Base-by-base conservation (phyloP, 2,888 invertebrate genomes). In the Luperina nickerlii region DNA sequence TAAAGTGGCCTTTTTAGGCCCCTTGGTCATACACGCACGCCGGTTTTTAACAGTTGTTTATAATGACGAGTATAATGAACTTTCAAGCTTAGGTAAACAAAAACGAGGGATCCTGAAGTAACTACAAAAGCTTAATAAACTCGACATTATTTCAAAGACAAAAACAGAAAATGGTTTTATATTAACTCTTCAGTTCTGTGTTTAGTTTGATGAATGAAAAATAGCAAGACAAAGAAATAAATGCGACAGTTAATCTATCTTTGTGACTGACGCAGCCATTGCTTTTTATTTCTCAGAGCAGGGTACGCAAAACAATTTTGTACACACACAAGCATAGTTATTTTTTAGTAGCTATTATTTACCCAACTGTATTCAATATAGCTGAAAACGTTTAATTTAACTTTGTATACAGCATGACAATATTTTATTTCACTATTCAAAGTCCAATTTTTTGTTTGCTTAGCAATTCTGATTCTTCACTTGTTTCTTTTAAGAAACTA, bases 221-320 rank as follows among this genome's bases (percentile, higher is more conserved):
- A 83, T 57, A 72, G 7, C 69, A 63, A 18, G 13, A 45, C 71
- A 78, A 84, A 78, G 74, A 74, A 82, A 86, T 69, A 86, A 82
- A 83, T 57, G 67, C 54, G 71, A 86, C 84, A 78, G 78, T 83
- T 86, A 83, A 84, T 84, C 78, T 84, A 78, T 86, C 83, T 86
- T 72, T 74, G 74, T 78, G 84, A 83, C 83, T 69, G 84, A 86
- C 66, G 78, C 13, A 32, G 27, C 60, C 74, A 74, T 72, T 38
- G 74, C 78, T 78, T 84, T 81, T 81, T 72, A 82, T 76, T 73
- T 32, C 62, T 74, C 65, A 45, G 65, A 81, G 65, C 54, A 69
- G 63, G 60, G 74, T 70, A 85, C 6, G 73, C 73, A 71, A 86
- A 83, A 86, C 84, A 79, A 72, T 84, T 79, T 71, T 71, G 67